Base-by-base conservation (phyloP, 1,140 invertebrate species). In the Ganaspis sp. region DNA sequence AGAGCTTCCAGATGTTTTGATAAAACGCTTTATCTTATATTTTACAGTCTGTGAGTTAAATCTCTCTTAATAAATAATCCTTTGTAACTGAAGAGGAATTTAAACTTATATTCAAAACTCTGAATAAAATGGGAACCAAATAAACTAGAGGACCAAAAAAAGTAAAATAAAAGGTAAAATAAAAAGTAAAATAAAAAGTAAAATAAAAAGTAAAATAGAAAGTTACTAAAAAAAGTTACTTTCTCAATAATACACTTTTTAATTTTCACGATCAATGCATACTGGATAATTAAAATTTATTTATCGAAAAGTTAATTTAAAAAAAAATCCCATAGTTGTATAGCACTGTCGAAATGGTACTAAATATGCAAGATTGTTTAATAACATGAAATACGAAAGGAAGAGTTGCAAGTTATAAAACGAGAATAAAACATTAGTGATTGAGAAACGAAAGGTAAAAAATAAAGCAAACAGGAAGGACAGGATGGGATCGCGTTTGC, bases 1-100 rank as follows among this genome's bases (percentile, higher is more conserved):
- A 49, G 45, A 49, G 45, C 45, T 49, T 49, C 45, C 45, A 49
- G 45, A 49, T 49, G 45, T 49, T 49, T 49, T 49, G 45, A 49
- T 49, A 49, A 49, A 49, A 49, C 45, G 45, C 45, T 49, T 49
- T 49, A 49, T 17, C 15, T 49, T 49, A 49, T 49, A 49, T 49
- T 49, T 49, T 49, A 49, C 45, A 49, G 12, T 49, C 45, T 49
- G 15, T 49, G 45, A 49, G 17, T 49, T 49, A 49, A 49, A 17
- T 49, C 45, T 49, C 15, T 49, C 45, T 49, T 5, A 49, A 15
- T 12, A 45, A 45, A 45, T 45, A 45, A 12, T 45, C n/a, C 42
- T 45, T n/a, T 45, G 42, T 12, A 45, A n/a, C 11, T 45, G 12
- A 45, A n/a, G 12, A 45, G 42, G n/a, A 4, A 45, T n/a, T 15